Evolutionary conservation across 1,140 invertebrate species (phyloP).

Genomic region (Atta colombica): DNA sequence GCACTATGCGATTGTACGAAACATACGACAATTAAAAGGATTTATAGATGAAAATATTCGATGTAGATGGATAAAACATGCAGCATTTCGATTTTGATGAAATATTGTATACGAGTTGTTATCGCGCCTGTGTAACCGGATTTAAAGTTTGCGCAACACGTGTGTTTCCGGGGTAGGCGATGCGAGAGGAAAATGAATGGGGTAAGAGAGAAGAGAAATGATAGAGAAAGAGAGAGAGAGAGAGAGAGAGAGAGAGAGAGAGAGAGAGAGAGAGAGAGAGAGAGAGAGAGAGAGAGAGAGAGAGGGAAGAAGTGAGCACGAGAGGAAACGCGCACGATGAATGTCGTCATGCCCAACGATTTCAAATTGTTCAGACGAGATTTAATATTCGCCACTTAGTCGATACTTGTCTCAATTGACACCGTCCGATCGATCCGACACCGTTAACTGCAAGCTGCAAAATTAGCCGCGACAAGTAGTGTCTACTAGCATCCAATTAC

Average conservation of each 20-base stretch:
- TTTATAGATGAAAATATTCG: not conserved
- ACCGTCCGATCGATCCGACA: conserved; percentile 32
- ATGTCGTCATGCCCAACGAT: conserved; percentile 41
- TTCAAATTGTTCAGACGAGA: conserved; percentile 53
- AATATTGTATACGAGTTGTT: conserved; percentile 52
- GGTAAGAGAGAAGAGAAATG: conserved; percentile 30
- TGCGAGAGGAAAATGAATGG: conserved; percentile 66
- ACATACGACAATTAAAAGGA: not conserved
- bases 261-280: conserved; percentile 17
- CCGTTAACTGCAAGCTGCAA: conserved; percentile 26
- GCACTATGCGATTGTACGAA: not conserved
- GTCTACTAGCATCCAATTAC: conserved; percentile 22
- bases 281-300: conserved; percentile 1
- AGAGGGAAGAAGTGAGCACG: not conserved
- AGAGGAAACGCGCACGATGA: conserved; percentile 6
- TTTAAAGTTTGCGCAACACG: conserved; percentile 67
- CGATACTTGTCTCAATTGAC: conserved; percentile 58
- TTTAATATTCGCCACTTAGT: conserved; percentile 55
- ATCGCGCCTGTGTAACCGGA: conserved; percentile 50
- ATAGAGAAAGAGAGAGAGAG: conserved; percentile 5
- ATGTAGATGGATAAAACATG: conserved; percentile 65
- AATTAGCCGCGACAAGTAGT: conserved; percentile 27
- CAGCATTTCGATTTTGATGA: conserved; percentile 66
- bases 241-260: conserved; percentile 1
- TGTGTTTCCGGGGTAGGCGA: conserved; percentile 66